phyloP scores from a whole-genome alignment of 2,888 invertebrate genomes.

The Pammene aurita region DNA sequence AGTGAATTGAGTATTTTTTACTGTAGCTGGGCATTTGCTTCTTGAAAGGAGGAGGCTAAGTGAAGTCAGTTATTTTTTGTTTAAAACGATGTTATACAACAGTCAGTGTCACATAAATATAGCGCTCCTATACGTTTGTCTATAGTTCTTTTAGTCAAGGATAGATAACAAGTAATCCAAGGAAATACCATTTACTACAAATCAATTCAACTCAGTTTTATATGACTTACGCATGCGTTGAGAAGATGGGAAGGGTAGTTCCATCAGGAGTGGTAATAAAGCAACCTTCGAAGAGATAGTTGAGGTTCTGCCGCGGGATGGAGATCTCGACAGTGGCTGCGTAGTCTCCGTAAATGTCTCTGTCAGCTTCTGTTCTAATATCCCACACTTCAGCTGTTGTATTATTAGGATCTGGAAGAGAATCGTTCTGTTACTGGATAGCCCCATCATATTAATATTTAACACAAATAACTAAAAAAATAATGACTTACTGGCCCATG shows the following conservation, averaged over 20 bases:
- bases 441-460: too few species aligned
- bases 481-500: slow-evolving; percentile 35
- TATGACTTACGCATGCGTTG: slow-evolving; percentile 23
- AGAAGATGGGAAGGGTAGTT: slow-evolving; percentile 30
- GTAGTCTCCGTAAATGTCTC: slow-evolving; percentile 22
- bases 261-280: slow-evolving; percentile 38
- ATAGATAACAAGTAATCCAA: too few species aligned
- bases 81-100: too few species aligned
- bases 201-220: neutral
- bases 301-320: slow-evolving; percentile 13
- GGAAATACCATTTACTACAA: neutral
- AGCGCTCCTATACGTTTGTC: too few species aligned
- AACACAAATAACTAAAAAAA: too few species aligned
- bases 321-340: slow-evolving; percentile 26
- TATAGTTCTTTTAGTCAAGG: too few species aligned
- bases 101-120: too few species aligned
- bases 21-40: too few species aligned
- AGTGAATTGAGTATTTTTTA: too few species aligned
- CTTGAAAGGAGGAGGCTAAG: too few species aligned
- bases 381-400: slow-evolving; percentile 32
- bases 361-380: slow-evolving; percentile 14
- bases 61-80: too few species aligned
- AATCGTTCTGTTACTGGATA: neutral
- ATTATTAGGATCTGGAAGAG: slow-evolving; percentile 30
- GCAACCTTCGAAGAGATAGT: slow-evolving; percentile 39